Conservation (phyloP, 2,797 vertebrate species). For the Spondyliosoma cantharus region DNA sequence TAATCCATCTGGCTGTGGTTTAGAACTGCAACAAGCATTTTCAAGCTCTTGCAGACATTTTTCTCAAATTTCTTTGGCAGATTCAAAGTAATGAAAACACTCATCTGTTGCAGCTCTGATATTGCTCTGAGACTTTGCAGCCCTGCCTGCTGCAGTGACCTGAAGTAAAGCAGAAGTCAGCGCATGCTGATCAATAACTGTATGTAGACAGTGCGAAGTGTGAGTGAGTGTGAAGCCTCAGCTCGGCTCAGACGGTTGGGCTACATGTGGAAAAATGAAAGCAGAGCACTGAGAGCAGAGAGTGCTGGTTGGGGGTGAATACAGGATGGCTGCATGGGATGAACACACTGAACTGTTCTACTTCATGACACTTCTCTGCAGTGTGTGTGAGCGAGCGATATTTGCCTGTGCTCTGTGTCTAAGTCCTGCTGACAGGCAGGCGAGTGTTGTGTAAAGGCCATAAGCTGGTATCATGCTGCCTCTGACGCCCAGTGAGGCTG, state of each 20-base stretch:
- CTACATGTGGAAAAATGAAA: conserved; percentile 31
- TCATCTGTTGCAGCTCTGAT: not conserved
- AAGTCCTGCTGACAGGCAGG: conserved; percentile 46
- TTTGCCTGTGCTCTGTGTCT: conserved; percentile 9
- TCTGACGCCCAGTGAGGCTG: conserved; percentile 43
- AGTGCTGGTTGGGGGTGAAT: not conserved
- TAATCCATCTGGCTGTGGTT: not conserved
- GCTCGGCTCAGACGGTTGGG: conserved; percentile 3
- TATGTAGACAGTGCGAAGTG: conserved; percentile 68
- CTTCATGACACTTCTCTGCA: conserved; percentile 33
- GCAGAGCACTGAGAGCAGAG: not conserved
- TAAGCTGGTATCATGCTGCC: conserved; percentile 64
- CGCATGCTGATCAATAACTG: conserved; percentile 56
- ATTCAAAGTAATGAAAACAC: not conserved
- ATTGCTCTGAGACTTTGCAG: conserved; percentile 3
- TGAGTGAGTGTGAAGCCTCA: conserved; percentile 42
- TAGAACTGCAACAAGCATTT: not conserved
- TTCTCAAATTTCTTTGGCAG: not conserved
- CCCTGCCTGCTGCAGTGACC: conserved; percentile 54
- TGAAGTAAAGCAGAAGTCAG: conserved; percentile 59
- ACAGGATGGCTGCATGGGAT: conserved; percentile 15
- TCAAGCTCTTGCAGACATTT: not conserved
- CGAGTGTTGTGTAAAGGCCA: conserved; percentile 50
- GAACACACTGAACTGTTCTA: conserved; percentile 8
- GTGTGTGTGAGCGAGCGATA: conserved; percentile 36